Conservation (phyloP, 2,888 invertebrate genomes). For the Scelioninae gen. 1 region DNA sequence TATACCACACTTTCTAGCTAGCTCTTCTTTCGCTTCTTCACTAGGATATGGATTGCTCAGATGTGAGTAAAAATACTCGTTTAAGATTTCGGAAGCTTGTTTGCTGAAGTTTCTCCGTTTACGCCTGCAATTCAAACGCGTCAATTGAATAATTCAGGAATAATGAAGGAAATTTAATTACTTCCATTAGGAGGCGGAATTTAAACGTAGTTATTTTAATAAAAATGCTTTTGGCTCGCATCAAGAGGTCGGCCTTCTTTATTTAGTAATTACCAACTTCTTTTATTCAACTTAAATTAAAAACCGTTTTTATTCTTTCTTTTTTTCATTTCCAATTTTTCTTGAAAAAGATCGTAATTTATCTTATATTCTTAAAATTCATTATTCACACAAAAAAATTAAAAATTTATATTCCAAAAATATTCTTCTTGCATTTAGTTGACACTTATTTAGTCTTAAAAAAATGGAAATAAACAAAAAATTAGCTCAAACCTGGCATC, state of each 20-base stretch:
- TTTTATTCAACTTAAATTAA: not conserved
- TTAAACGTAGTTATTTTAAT: constrained; percentile 41
- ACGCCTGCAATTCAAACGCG: constrained; percentile 84
- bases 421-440: not conserved
- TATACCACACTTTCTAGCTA: constrained; percentile 99
- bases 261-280: not conserved
- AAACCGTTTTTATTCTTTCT: no score
- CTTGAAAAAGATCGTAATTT: no score
- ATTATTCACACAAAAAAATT: no score
- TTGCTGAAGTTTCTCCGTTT: constrained; percentile 99
- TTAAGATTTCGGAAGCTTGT: constrained; percentile 99
- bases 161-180: constrained; percentile 37
- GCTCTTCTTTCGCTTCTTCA: constrained; percentile 99
- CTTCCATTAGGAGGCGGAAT: constrained; percentile 29
- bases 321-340: no score
- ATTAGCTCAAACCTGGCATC: constrained; percentile 86
- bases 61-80: constrained; percentile 99
- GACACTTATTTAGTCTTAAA: not conserved
- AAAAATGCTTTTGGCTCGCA: constrained; percentile 10
- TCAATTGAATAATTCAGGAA: constrained; percentile 40
- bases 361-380: no score
- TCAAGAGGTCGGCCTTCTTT: not conserved
- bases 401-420: not conserved
- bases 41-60: constrained; percentile 99
- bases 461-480: not conserved